phyloP scores from a whole-genome alignment of 2,797 vertebrate species.

The Notolepis coatsorum region DNA sequence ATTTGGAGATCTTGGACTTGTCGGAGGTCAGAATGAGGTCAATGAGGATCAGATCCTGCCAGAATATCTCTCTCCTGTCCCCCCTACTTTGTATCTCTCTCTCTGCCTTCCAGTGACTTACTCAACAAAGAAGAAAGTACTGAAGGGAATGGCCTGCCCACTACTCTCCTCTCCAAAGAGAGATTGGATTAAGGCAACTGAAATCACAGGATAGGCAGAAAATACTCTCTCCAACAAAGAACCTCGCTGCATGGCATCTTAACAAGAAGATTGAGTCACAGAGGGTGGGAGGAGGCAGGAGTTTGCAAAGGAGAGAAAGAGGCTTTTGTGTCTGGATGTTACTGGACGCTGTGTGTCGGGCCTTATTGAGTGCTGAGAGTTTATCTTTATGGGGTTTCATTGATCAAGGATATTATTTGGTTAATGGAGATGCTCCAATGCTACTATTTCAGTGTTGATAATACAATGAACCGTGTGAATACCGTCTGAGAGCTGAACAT shows the following conservation, averaged over 20 bases:
- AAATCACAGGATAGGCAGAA: conserved; percentile 73
- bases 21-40: no score
- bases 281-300: conserved; percentile 32
- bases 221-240: conserved; percentile 56
- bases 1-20: no score
- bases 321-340: conserved; percentile 39
- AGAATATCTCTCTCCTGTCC: background rate
- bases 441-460: no score
- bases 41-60: no score
- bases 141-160: no score
- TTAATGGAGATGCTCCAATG: no score
- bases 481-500: no score
- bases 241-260: conserved; percentile 45
- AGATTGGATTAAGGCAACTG: conserved; percentile 76
- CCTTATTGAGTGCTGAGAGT: conserved; percentile 49
- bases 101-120: background rate
- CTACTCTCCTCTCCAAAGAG: conserved; percentile 27
- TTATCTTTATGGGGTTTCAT: conserved; percentile 42
- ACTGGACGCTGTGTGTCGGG: conserved; percentile 24
- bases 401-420: no score
- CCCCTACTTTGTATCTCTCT: no score
- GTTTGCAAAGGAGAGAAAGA: conserved; percentile 26
- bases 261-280: conserved; percentile 73
- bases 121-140: no score
- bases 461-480: no score